Base-by-base conservation (phyloP, 2,888 invertebrate species). In the Zootermopsis nevadensis region DNA sequence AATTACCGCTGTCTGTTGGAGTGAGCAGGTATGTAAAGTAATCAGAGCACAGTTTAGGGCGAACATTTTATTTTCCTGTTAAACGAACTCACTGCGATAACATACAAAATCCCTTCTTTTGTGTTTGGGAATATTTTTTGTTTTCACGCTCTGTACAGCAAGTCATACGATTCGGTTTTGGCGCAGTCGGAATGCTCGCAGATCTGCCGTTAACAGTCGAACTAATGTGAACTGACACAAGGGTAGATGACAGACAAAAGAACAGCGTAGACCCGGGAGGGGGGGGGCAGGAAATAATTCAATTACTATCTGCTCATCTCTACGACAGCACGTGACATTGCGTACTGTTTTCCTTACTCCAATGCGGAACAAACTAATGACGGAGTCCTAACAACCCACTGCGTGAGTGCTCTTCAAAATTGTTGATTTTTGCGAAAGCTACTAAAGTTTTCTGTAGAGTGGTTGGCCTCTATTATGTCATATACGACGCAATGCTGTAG, bases 231-330 rank as follows among this genome's bases (percentile, higher is more conserved):
- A 38, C 74, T 38, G 74, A 74, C 74, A n/a, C 15, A 38, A 24
- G 35, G 74, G 38, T 74, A 38, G 74, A 74, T 79, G 79, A 79
- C 79, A 79, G 79, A 79, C 79, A 79, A 79, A 79, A 79, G 79
- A 79, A 60, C 79, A 38, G 76, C 27, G 76, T 24, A 76, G 42
- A 42, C 27, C 38, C 12, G 27, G 27, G 38, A 27, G 27, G n/a
- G 42, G 42, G 76, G 27, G 42, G 42, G 66, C 79, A 79, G 79
- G 79, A 79, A 79, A 66, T 79, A 79, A 79, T 79, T 79, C 66
- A 79, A 79, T 79, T 79, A 79, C 38, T 60, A n/a, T n/a, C 74
- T 69, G 33, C 33, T 33, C 33, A 8, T 33, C 33, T 15, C 30
- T 33, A 33, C 33, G 15, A 69, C 33, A 12, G 69, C 31, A 33